These are phyloP conservation scores for Eupithecia subfuscata DNA, from an alignment of 2,888 invertebrate genomes.

Conservation along the genomic window DNA sequence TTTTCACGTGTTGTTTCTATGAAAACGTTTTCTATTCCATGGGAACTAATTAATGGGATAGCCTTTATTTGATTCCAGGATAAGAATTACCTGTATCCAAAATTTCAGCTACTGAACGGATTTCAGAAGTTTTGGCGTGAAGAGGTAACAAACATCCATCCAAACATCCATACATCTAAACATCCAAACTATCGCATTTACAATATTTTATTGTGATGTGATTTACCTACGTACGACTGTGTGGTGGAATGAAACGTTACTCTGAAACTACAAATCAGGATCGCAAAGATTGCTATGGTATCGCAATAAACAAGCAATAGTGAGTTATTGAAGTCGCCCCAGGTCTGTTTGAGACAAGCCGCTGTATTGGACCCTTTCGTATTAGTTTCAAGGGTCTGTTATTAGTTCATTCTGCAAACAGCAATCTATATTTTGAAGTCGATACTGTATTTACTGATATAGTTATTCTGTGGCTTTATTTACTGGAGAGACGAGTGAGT, in stretches of 20 bases:
- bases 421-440: conserved; percentile 37
- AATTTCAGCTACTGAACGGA: too few species aligned
- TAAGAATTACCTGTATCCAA: too few species aligned
- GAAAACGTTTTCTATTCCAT: too few species aligned
- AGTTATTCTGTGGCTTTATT: background rate
- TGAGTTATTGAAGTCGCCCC: conserved; percentile 41
- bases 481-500: background rate
- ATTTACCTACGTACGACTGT: background rate
- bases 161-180: too few species aligned
- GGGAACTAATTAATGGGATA: too few species aligned
- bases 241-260: conserved; percentile 1
- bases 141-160: too few species aligned
- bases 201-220: too few species aligned
- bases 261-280: conserved; percentile 12
- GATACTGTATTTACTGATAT: conserved; percentile 16
- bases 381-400: conserved; percentile 36
- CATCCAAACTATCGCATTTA: too few species aligned
- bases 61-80: too few species aligned
- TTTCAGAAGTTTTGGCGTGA: too few species aligned
- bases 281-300: conserved; percentile 40
- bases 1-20: too few species aligned
- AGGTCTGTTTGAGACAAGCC: conserved; percentile 39
- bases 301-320: conserved; percentile 43
- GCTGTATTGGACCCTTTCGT: conserved; percentile 23
- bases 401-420: conserved; percentile 41